Percentiles rank a stretch among this genome's conserved stretches.
These are phyloP conservation scores for Nephotettix cincticeps DNA, from an alignment of 1,140 invertebrate genomes.

Conservation along the genomic window DNA sequence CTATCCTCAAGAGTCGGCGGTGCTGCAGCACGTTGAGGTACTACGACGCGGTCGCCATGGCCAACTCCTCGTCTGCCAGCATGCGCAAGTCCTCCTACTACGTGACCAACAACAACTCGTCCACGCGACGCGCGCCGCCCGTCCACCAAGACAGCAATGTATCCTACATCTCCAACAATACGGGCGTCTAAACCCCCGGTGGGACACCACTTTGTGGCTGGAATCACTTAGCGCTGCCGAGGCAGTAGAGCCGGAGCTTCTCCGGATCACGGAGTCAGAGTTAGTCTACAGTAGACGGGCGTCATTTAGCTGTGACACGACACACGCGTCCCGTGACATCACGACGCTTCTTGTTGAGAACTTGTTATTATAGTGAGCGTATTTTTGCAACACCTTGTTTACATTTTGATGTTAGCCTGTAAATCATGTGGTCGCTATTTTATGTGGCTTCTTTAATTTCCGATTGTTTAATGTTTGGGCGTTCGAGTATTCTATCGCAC, in stretches of 20 bases:
- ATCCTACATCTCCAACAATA: conserved; percentile 46
- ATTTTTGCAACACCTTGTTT: conserved; percentile 12
- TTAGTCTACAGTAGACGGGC: background rate
- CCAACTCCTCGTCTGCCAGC: conserved; percentile 73
- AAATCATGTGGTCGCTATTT: background rate
- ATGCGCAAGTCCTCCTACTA: conserved; percentile 79
- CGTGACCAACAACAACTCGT: conserved; percentile 61
- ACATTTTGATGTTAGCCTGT: background rate
- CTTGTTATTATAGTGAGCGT: background rate
- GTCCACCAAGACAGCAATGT: conserved; percentile 43
- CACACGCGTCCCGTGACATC: background rate
- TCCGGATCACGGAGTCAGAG: background rate
- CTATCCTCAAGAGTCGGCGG: conserved; percentile 78
- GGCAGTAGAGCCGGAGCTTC: background rate
- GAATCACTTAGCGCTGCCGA: background rate
- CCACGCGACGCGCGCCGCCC: conserved; percentile 38
- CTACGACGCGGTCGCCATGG: conserved; percentile 80
- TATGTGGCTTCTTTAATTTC: background rate
- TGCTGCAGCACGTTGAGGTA: conserved; percentile 81
- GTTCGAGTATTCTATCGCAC: background rate
- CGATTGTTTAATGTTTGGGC: background rate
- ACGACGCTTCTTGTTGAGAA: background rate
- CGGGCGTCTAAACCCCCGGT: conserved; percentile 38
- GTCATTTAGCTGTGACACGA: background rate
- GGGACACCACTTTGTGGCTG: conserved; percentile 2